Percentiles rank a stretch among this genome's conserved stretches.
Evolutionary conservation across 2,888 invertebrate species (phyloP).

Genomic region (Helobdella robusta): DNA sequence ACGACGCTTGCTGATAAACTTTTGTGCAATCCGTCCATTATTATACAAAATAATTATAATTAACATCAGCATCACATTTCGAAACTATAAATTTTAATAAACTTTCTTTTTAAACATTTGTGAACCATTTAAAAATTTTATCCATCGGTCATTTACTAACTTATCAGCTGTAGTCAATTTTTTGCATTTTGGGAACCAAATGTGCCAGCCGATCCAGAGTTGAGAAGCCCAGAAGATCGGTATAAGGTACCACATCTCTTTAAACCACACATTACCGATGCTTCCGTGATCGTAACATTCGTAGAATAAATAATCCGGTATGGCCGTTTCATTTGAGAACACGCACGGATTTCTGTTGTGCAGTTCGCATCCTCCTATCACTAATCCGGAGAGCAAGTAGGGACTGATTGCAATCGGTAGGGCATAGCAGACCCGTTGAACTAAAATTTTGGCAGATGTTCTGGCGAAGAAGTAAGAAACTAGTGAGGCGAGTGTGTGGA

Average conservation of each 20-base stretch:
- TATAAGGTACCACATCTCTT: conserved; percentile 32
- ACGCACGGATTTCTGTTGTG: conserved; percentile 26
- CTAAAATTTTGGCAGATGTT: conserved; percentile 26
- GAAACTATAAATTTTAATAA: too few species aligned
- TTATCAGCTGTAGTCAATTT: conserved; percentile 43
- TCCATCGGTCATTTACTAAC: conserved; percentile 34
- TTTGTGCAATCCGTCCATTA: too few species aligned
- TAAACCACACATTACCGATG: neutral
- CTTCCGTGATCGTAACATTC: conserved; percentile 25
- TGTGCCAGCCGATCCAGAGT: conserved; percentile 42
- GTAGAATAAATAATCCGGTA: conserved; percentile 26
- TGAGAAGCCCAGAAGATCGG: conserved; percentile 43
- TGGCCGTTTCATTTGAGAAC: neutral
- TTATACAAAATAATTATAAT: too few species aligned
- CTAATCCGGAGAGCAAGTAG: conserved; percentile 38
- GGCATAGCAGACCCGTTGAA: conserved; percentile 44
- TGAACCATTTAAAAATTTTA: too few species aligned
- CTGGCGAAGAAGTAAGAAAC: conserved; percentile 28
- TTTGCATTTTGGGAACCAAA: conserved; percentile 43
- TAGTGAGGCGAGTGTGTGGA: conserved; percentile 19
- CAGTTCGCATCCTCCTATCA: conserved; percentile 25
- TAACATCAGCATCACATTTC: too few species aligned
- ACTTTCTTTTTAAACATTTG: too few species aligned
- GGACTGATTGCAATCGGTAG: conserved; percentile 50
- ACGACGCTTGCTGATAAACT: too few species aligned